Percentiles rank a stretch among this genome's conserved stretches.
Conservation (phyloP, 2,888 invertebrate species). For the Hyalella azteca region DNA sequence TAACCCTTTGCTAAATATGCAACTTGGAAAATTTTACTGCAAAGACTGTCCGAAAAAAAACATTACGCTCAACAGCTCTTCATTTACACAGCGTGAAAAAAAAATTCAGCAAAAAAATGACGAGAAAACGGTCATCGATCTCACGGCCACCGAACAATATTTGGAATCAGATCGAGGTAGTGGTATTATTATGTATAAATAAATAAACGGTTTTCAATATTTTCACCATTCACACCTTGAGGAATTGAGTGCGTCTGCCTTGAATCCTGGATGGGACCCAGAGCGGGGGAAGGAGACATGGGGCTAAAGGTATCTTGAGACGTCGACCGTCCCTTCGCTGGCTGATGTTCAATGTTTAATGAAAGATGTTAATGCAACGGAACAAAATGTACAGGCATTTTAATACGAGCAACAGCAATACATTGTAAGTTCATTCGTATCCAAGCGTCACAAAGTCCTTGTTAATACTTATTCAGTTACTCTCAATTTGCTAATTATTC, state of each 20-base stretch:
- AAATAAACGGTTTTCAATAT: neutral
- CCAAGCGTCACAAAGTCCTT: neutral
- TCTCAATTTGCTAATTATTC: neutral
- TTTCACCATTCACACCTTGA: neutral
- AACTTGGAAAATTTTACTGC: no score
- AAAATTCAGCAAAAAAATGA: neutral
- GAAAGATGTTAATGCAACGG: neutral
- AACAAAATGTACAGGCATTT: neutral
- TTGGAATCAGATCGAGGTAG: neutral
- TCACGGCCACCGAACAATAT: neutral
- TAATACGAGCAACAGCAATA: neutral
- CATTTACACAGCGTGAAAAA: neutral
- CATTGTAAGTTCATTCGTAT: neutral
- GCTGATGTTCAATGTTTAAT: neutral
- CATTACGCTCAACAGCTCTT: neutral
- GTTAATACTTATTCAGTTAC: neutral
- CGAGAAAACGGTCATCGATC: neutral
- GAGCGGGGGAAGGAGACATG: constrained; percentile 16
- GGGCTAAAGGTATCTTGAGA: neutral
- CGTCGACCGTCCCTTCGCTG: neutral
- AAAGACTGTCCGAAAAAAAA: no score
- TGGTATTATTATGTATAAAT: neutral
- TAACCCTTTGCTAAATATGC: no score
- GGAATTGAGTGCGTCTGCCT: neutral
- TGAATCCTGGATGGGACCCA: neutral